These are phyloP conservation scores for Coreius guichenoti DNA, from an alignment of 2,797 vertebrate species.

Conservation along the genomic window DNA sequence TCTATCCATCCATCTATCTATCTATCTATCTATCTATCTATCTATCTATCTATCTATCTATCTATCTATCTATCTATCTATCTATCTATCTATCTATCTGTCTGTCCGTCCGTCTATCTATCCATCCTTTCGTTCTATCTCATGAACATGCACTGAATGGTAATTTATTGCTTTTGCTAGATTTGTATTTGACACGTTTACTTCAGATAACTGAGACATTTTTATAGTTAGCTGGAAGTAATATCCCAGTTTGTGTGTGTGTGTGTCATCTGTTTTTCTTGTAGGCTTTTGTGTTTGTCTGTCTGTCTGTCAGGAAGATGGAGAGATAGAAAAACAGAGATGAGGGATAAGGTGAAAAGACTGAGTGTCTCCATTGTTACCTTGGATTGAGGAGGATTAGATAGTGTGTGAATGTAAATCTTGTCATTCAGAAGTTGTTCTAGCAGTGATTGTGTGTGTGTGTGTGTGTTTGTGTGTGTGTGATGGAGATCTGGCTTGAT, in stretches of 20 bases:
- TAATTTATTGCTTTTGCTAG: neutral
- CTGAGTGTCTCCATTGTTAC: conserved; percentile 6
- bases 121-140: neutral
- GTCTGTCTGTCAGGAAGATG: neutral
- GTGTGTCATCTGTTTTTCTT: neutral
- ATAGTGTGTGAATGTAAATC: conserved; percentile 38
- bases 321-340: conserved; percentile 12
- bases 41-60: neutral
- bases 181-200: neutral
- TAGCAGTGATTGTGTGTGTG: conserved; percentile 40
- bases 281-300: neutral
- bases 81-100: neutral
- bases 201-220: neutral
- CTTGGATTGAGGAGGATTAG: conserved; percentile 35
- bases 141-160: neutral
- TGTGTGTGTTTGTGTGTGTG: conserved; percentile 16
- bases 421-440: conserved; percentile 10
- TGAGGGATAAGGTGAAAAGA: conserved; percentile 15
- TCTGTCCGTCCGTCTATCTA: neutral
- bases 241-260: neutral
- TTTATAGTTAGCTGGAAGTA: neutral
- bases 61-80: neutral
- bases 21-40: no score
- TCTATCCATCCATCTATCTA: no score
- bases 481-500: conserved; percentile 18